Conservation (phyloP, 2,888 invertebrate genomes). For the Tetranychus piercei region DNA sequence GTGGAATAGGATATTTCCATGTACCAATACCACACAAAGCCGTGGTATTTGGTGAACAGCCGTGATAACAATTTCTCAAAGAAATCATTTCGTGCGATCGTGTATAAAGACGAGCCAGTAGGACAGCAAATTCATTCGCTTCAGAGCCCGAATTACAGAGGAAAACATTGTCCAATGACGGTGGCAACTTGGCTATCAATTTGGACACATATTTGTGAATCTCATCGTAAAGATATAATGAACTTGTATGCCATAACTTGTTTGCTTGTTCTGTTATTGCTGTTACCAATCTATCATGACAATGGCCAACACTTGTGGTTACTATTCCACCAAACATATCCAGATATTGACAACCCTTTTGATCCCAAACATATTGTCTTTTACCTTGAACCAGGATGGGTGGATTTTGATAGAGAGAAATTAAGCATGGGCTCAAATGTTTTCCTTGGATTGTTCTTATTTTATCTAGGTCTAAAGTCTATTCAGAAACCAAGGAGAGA, state of each 20-base stretch:
- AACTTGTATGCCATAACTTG: slow-evolving; percentile 75
- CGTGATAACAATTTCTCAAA: slow-evolving; percentile 74
- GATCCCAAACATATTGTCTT: slow-evolving; percentile 82
- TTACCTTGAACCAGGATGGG: slow-evolving; percentile 63
- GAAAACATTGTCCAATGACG: slow-evolving; percentile 51
- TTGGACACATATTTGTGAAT: slow-evolving; percentile 76
- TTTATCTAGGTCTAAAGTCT: slow-evolving; percentile 8
- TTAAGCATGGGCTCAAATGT: slow-evolving; percentile 51
- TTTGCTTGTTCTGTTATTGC: slow-evolving; percentile 59
- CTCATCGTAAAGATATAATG: slow-evolving; percentile 71
- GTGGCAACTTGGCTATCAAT: slow-evolving; percentile 60
- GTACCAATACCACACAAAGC: slow-evolving; percentile 57
- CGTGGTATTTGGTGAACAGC: slow-evolving; percentile 64
- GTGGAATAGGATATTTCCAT: slow-evolving; percentile 57
- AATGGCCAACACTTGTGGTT: slow-evolving; percentile 90
- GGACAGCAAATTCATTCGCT: slow-evolving; percentile 80
- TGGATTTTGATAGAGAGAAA: slow-evolving; percentile 56
- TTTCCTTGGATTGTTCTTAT: slow-evolving; percentile 28
- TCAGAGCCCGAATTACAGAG: slow-evolving; percentile 46
- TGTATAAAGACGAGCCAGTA: slow-evolving; percentile 68
- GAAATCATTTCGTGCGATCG: slow-evolving; percentile 65
- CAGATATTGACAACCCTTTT: slow-evolving; percentile 63
- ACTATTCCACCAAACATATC: slow-evolving; percentile 94
- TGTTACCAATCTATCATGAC: slow-evolving; percentile 78
- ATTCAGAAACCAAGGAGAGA: background rate